Evolutionary conservation across 1,140 invertebrate species (phyloP).

Genomic region (Trachymyrmex cornetzi): DNA sequence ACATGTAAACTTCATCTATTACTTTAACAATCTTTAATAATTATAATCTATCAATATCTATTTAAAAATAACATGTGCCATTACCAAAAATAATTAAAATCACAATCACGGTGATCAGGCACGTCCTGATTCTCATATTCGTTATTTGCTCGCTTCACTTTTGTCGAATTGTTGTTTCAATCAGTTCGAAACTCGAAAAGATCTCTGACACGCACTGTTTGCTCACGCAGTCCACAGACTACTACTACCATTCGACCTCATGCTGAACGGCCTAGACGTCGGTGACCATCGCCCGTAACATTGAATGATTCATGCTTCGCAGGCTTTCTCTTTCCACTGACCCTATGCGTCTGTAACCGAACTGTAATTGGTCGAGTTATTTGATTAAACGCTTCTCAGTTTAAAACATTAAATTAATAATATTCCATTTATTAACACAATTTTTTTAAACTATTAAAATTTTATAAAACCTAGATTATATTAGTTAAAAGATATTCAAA

Average conservation of each 20-base stretch:
- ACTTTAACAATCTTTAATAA: background rate
- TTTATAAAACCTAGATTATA: background rate
- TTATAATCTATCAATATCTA: constrained; percentile 13
- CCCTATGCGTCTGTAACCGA: constrained; percentile 5
- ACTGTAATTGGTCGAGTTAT: background rate
- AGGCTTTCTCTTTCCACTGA: constrained; percentile 79
- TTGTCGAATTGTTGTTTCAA: background rate
- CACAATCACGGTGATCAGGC: constrained; percentile 73
- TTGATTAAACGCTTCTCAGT: background rate
- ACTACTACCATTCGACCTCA: constrained; percentile 66
- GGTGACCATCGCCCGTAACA: constrained; percentile 58
- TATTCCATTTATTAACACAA: background rate
- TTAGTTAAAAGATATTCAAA: background rate
- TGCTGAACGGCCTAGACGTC: constrained; percentile 23
- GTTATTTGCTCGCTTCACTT: background rate
- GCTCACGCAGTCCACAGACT: constrained; percentile 41
- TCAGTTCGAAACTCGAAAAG: background rate
- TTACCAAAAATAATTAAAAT: constrained; percentile 79
- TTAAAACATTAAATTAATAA: background rate
- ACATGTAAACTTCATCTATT: too few species aligned
- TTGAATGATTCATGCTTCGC: constrained; percentile 32
- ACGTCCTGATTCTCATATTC: constrained; percentile 77
- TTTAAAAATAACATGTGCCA: constrained; percentile 13
- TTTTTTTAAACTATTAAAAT: background rate
- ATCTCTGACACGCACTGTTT: constrained; percentile 44